Conservation (phyloP, 2,888 invertebrate genomes). For the Diarsia brunnea region DNA sequence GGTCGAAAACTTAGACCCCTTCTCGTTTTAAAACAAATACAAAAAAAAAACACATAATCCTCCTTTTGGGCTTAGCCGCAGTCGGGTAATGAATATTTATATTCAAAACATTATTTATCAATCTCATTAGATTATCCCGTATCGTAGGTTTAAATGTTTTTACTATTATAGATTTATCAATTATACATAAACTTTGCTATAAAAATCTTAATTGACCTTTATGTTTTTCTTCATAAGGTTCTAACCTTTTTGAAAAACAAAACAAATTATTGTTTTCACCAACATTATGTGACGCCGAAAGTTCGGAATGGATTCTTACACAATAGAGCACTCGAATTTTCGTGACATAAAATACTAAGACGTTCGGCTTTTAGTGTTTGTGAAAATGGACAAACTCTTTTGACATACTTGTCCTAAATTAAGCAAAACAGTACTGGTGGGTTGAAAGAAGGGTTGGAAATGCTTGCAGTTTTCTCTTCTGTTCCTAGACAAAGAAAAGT, state of each 20-base stretch:
- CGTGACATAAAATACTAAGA: background rate
- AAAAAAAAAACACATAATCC: too few species aligned
- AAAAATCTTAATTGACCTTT: background rate
- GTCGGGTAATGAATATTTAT: too few species aligned
- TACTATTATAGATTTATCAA: background rate
- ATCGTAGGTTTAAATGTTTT: background rate
- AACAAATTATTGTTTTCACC: background rate
- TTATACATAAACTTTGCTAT: background rate
- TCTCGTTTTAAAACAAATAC: too few species aligned
- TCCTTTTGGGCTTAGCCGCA: too few species aligned
- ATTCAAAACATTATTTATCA: too few species aligned
- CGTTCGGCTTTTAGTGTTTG: too few species aligned
- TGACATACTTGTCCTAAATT: background rate
- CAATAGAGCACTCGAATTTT: background rate
- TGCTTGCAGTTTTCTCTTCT: too few species aligned
- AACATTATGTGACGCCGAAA: background rate
- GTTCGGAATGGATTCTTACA: background rate
- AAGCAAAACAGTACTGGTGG: background rate
- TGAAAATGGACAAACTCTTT: too few species aligned
- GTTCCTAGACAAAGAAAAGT: conserved; percentile 22
- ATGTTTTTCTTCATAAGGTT: background rate
- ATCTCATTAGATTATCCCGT: background rate
- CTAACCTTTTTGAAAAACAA: background rate
- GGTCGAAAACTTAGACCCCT: too few species aligned
- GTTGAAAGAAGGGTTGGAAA: background rate